phyloP scores from a whole-genome alignment of 1,140 invertebrate genomes.

The Brachionus rotundiformis region DNA sequence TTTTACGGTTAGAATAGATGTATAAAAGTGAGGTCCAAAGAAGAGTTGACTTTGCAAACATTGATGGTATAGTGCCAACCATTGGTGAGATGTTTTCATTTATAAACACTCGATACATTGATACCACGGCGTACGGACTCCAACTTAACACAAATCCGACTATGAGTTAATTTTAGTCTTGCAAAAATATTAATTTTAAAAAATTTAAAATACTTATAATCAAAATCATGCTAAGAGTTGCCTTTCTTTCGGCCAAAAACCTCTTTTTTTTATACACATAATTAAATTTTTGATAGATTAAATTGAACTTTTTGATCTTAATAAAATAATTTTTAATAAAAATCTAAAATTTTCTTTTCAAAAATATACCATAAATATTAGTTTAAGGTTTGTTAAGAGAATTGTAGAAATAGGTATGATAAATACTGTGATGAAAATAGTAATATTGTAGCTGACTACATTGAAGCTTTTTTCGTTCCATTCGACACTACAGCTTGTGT shows the following conservation, averaged over 20 bases:
- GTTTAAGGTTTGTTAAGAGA: background rate
- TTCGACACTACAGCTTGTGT: slow-evolving; percentile 46
- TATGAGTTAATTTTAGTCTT: too few relatives aligned
- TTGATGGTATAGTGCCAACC: background rate
- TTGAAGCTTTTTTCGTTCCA: slow-evolving; percentile 24
- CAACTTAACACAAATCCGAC: slow-evolving; percentile 30
- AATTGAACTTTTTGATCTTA: too few relatives aligned
- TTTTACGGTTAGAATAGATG: slow-evolving; percentile 10
- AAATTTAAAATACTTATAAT: too few relatives aligned
- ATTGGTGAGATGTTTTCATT: background rate
- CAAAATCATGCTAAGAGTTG: slow-evolving; percentile 22
- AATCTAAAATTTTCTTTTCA: too few relatives aligned
- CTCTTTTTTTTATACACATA: too few relatives aligned
- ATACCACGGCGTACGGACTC: slow-evolving; percentile 41
- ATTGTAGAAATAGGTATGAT: background rate
- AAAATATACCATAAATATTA: slow-evolving; percentile 51
- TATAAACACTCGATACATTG: slow-evolving; percentile 17
- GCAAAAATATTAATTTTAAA: too few relatives aligned
- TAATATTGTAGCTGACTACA: slow-evolving; percentile 45
- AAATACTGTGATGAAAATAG: slow-evolving; percentile 33
- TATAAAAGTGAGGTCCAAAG: slow-evolving; percentile 41
- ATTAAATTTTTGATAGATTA: too few relatives aligned
- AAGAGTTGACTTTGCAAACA: slow-evolving; percentile 45
- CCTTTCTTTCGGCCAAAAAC: slow-evolving; percentile 39
- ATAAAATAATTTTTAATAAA: too few relatives aligned